A percentile compares a stretch with the other conserved stretches of the same genome.
Conservation (phyloP, 2,797 vertebrate species). For the Sebastes itinus region DNA sequence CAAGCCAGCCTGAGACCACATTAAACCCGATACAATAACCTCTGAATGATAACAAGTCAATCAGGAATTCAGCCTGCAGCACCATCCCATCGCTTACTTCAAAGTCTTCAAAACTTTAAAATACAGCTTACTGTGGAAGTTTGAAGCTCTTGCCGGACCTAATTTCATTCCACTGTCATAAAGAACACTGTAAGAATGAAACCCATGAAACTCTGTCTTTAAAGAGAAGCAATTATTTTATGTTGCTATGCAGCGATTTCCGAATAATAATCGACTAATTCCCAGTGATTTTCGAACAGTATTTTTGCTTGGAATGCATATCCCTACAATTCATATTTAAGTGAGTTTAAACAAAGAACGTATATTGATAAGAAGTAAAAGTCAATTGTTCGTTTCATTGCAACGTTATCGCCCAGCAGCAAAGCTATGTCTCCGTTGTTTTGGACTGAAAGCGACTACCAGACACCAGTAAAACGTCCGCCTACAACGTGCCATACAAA, state of each 20-base stretch:
- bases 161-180: constrained; percentile 3
- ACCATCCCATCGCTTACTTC: constrained; percentile 35
- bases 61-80: constrained; percentile 46
- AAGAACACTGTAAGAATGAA: background rate
- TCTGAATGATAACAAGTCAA: constrained; percentile 58
- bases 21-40: constrained; percentile 30
- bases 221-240: background rate
- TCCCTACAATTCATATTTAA: too few relatives aligned
- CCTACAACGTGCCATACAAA: too few relatives aligned
- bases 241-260: too few relatives aligned
- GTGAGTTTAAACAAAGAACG: too few relatives aligned
- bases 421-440: rapidly evolving
- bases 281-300: too few relatives aligned
- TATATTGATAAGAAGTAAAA: background rate
- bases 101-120: constrained; percentile 55
- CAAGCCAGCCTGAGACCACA: constrained; percentile 25
- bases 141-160: constrained; percentile 13
- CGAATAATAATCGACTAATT: too few relatives aligned
- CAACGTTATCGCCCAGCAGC: too few relatives aligned
- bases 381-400: too few relatives aligned
- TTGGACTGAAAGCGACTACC: too few relatives aligned
- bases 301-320: too few relatives aligned
- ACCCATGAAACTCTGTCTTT: background rate
- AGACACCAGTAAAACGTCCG: too few relatives aligned
- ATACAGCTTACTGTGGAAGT: constrained; percentile 50